Evolutionary conservation across 2,797 vertebrate species (phyloP), one percentile per base, ranked within the genome.

Genomic region (Macropus fuliginosus): DNA sequence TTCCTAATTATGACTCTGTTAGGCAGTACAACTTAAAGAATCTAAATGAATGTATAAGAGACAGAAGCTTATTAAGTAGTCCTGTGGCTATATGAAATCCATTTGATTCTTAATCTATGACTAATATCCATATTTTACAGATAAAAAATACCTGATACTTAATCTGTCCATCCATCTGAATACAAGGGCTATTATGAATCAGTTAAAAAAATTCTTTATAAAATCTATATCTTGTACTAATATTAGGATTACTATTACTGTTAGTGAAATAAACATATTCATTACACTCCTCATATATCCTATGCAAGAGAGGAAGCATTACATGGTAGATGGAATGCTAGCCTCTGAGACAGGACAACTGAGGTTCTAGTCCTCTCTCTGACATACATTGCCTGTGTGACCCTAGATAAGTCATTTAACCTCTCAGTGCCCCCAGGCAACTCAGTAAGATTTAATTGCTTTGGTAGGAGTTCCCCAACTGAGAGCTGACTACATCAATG

Each of bases 131-230:
- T 31, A 55, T 90, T 66, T 94, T 91, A 92, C 12, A 74, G 91
- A 40, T 57, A 31, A 95, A 54, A 90, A 95, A 95, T 93, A 55
- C 55, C 34, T 56, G 59, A 96, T 34, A 29, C 50, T 28, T 54
- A 74, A 74, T 74, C 18, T 40, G 6, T 40, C 40, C 16, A 74
- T 74, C 8, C 2, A 40, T 9, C 18, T 74, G 6, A n/a, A 2
- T 74, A 18, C 66, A 40, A 74, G 66, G 66, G 18, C 5, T 74
- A 40, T 21, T 40, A 40, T 74, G 66, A 40, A 74, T 74, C 16
- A 74, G 66, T 74, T 74, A 24, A 5, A 74, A 74, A 18, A 74
- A 21, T 21, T 74, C 66, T 74, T 74, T 74, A 74, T 40, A 74
- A 40, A 74, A 74, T 74, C 66, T 74, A 3, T 21, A 74, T n/a